phyloP scores from a whole-genome alignment of 2,888 invertebrate genomes.

The Metalampra italica region DNA sequence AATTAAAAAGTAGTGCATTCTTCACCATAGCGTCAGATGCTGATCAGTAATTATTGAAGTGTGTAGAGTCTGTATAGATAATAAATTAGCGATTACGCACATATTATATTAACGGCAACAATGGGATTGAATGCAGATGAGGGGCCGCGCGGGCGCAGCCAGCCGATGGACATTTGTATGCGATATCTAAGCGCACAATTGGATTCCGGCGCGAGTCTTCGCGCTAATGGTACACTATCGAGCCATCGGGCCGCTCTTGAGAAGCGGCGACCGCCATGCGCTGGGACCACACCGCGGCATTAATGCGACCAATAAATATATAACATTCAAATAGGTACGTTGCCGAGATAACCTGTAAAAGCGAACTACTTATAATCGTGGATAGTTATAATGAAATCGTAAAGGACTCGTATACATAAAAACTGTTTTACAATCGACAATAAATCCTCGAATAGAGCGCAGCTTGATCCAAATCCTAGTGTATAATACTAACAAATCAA shows the following conservation, averaged over 20 bases:
- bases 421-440: neutral
- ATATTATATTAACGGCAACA: conserved; percentile 73
- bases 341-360: neutral
- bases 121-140: conserved; percentile 78
- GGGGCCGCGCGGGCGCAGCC: conserved; percentile 30
- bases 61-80: conserved; percentile 26
- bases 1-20: neutral
- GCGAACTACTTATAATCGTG: conserved; percentile 8
- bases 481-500: neutral
- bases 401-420: neutral
- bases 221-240: conserved; percentile 78
- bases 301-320: conserved; percentile 65
- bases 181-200: conserved; percentile 77
- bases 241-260: conserved; percentile 65
- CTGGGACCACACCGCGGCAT: conserved; percentile 64
- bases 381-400: conserved; percentile 4
- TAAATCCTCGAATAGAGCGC: neutral
- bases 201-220: conserved; percentile 75
- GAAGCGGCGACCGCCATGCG: conserved; percentile 68
- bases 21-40: neutral
- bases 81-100: conserved; percentile 76
- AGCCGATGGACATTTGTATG: conserved; percentile 76
- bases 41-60: neutral
- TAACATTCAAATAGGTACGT: conserved; percentile 27
- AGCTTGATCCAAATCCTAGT: neutral